Conservation (phyloP, 2,888 invertebrate species). For the Anodontia alba region DNA sequence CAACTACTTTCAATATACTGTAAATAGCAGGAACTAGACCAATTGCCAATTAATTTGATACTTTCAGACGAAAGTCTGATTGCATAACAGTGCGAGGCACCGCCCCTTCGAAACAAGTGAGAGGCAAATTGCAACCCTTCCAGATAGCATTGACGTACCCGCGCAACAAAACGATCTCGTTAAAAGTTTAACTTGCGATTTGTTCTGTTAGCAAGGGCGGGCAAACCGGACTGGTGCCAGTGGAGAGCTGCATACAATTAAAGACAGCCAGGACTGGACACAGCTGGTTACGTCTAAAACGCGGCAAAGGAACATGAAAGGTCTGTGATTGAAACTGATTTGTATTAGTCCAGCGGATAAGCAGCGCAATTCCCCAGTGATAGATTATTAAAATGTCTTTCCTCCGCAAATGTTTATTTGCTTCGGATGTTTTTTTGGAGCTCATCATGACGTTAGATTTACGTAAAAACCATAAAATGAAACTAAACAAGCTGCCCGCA, state of each 20-base stretch:
- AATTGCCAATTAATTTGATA: conserved; percentile 4
- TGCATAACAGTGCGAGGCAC: not conserved
- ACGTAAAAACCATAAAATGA: conserved; percentile 30
- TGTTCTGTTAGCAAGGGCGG: conserved; percentile 14
- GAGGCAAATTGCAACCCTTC: too few relatives aligned
- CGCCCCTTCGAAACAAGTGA: too few relatives aligned
- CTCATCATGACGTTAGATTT: conserved; percentile 24
- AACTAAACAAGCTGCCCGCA: conserved; percentile 29
- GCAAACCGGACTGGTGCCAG: not conserved
- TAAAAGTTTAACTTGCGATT: not conserved
- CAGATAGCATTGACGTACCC: too few relatives aligned
- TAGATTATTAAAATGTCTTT: conserved; percentile 18
- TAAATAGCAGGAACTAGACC: not conserved
- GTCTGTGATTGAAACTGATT: conserved; percentile 33
- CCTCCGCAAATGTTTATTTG: conserved; percentile 23
- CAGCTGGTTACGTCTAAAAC: conserved; percentile 8
- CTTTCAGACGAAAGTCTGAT: conserved; percentile 1
- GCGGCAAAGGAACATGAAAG: conserved; percentile 25
- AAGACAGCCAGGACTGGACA: conserved; percentile 31
- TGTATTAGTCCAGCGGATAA: conserved; percentile 30
- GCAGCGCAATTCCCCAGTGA: conserved; percentile 31
- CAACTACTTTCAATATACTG: too few relatives aligned
- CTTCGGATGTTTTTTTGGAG: not conserved
- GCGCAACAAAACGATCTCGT: not conserved
- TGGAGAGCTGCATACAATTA: not conserved